Evolutionary conservation across 2,888 invertebrate genomes (phyloP), one percentile per base, ranked within the genome.

Genomic region (Mimachlamys varia): DNA sequence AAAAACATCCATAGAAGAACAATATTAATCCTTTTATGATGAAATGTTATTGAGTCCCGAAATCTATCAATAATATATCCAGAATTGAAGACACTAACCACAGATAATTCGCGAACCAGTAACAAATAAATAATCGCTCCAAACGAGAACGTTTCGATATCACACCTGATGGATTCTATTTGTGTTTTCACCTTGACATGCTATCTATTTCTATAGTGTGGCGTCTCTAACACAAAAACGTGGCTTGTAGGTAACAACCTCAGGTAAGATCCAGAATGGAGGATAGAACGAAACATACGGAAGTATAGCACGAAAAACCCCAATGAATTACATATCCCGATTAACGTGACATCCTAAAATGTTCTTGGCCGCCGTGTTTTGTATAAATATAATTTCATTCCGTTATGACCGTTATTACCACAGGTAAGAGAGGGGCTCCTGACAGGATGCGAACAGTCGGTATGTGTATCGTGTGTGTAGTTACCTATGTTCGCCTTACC

Each of bases 351-450:
- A 76, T 62, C 22, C 17, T 62, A 22, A 62, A 76, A 76, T 27
- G 27, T 76, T 76, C 76, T 19, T 76, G 33, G 76, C 33, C 33
- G 76, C 27, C 76, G 13, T 76, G 76, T 33, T 27, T 76, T 76
- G 76, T 76, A 76, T 27, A 76, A 76, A 76, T 27, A 27, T 76
- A 76, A 76, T 76, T 76, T 76, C 76, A 76, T 17, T 76, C 76
- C 15, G 76, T 76, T 76, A 76, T 76, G 76, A 33, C 76, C 76
- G 76, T 76, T 76, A 76, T 76, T 27, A 76, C 33, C 27, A 33
- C 76, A 76, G 76, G 22, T 1, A 27, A 2, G 33, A 33, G 12
- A 76, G 62, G 62, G 76, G 33, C 76, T 10, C 33, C 13, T 22
- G 76, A 76, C 76, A 33, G 76, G 76, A 76, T 76, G 76, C 15